A percentile compares a stretch with the other conserved stretches of the same genome.
phyloP scores from a whole-genome alignment of 2,797 vertebrate species.

The Carduelis carduelis region DNA sequence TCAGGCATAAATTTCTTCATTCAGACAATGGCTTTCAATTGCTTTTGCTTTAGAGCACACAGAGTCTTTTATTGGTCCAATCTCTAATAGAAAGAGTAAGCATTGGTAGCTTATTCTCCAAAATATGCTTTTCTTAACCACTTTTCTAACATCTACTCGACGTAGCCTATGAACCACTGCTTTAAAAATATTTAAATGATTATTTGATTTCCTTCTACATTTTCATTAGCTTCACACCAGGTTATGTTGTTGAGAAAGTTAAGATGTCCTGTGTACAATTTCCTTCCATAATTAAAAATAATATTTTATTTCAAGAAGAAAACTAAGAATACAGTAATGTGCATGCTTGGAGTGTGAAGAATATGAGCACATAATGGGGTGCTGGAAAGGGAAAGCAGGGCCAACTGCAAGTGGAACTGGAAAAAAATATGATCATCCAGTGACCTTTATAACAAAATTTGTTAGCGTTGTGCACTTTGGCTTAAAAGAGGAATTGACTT shows the following conservation, averaged over 20 bases:
- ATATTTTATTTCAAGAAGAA: not conserved
- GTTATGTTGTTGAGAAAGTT: not conserved
- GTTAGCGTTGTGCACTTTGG: conserved; percentile 16
- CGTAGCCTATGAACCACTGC: not conserved
- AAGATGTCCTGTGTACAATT: not conserved
- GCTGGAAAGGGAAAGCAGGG: conserved; percentile 12
- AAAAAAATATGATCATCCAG: not conserved
- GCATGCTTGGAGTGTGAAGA: not conserved
- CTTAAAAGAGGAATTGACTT: conserved; percentile 23
- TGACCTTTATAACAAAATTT: not conserved
- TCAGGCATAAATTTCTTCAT: not conserved
- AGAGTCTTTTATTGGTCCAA: not conserved
- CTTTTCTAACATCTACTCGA: not conserved
- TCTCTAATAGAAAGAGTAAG: not conserved
- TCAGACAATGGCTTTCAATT: not conserved
- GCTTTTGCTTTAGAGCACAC: not conserved
- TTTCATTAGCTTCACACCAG: not conserved
- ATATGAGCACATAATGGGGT: not conserved
- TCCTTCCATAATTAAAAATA: not conserved
- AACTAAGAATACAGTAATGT: not conserved
- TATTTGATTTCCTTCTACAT: not conserved
- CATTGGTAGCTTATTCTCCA: not conserved
- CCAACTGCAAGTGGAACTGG: not conserved
- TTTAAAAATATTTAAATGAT: not conserved
- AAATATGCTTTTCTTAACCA: not conserved